Base-by-base conservation (phyloP, 64 coral and sea anemone species). In the Cladopsammia gracilis region DNA sequence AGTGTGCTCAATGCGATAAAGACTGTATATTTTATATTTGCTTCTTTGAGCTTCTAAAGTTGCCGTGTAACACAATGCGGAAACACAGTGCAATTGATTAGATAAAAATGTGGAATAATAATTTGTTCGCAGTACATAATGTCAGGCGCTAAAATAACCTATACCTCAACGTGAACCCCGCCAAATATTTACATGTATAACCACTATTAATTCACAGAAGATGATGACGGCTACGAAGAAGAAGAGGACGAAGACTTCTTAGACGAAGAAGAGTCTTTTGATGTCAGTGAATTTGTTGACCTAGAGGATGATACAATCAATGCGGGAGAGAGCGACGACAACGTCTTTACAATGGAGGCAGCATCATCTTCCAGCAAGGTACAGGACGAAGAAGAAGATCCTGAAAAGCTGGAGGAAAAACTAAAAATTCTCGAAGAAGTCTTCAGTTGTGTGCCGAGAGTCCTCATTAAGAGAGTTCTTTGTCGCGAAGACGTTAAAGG, bases 401-500 rank as follows among this genome's bases (percentile, higher is more conserved):
- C 85, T n/a, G 50, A 80, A 3, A 9, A 61, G 48, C 19, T 88
- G 15, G 85, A 88, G 1, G n/a, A 53, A 60, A 71, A 58, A 12
- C 1, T 88, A 10, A 59, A 65, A 43, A 53, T 62, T 52, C 85
- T 93, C 5, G 71, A 82, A 13, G 85, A 61, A 73, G 46, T 48
- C 15, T 93, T 88, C 57, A 57, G 18, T 48, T 86, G 84, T 81
- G 9, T 88, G 42, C 84, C 64, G 61, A 54, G n/a, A 15, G 44
- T 73, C 19, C 52, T 89, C 4, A 89, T 94, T 14, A 89, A 61
- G 44, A 88, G 72, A 57, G 43, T 94, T 19, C 54, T 94, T 50
- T 59, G 20, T 44, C 86, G 86, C 10, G 86, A 67, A 12, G 92
- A 94, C 65, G 92, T 94, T 3, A 89, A 83, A 19, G 76, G 85